Evolutionary conservation across 2,113 vertebrate genomes (phyloP).

Genomic region (Tragulus kanchil): DNA sequence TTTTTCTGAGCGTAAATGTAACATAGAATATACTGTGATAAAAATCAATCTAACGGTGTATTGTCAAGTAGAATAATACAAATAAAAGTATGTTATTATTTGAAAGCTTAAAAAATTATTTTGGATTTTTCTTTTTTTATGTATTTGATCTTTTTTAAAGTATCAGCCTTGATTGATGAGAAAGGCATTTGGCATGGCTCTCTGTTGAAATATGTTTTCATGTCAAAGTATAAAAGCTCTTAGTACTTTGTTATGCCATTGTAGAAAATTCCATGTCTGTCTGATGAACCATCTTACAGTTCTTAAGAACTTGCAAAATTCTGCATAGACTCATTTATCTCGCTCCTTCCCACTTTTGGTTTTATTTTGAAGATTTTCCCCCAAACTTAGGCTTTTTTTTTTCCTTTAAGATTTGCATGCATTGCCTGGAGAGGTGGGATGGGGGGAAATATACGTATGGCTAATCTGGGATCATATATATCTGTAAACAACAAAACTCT

Average conservation of each 20-base stretch:
- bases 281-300: neutral
- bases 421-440: neutral
- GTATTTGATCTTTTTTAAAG: neutral
- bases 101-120: neutral
- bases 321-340: neutral
- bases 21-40: neutral
- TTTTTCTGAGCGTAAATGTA: constrained; percentile 16
- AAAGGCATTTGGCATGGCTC: neutral
- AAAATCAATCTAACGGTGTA: neutral
- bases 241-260: neutral
- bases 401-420: neutral
- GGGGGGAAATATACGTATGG: too few species aligned
- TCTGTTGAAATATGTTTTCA: neutral
- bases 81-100: neutral
- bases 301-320: neutral
- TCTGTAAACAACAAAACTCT: too few species aligned
- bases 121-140: neutral
- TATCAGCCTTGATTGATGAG: neutral
- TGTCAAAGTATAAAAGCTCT: neutral
- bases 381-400: neutral
- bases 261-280: neutral
- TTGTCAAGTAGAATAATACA: constrained; percentile 18
- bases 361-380: neutral
- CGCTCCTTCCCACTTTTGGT: neutral
- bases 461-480: too few species aligned